phyloP scores from a whole-genome alignment of 2,113 vertebrate species.

The human region GRCh38 chr1:94729001-94729500 shows the following conservation, averaged over 20 bases:
- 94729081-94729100: neutral
- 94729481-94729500: neutral
- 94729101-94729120: neutral
- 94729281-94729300: neutral
- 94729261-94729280: neutral
- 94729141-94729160: neutral
- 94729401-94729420: slow-evolving; percentile 44
- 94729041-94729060: neutral
- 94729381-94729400: neutral
- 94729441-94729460: slow-evolving; percentile 21
- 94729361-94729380: neutral
- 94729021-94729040: neutral
- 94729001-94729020: neutral
- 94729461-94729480: neutral
- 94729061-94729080: neutral
- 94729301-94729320: neutral
- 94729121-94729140: neutral
- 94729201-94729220: neutral
- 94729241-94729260: neutral
- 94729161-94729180: neutral
- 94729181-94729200: neutral
- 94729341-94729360: neutral
- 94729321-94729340: neutral
- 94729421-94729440: neutral
- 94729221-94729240: neutral